phyloP scores from a whole-genome alignment of 2,797 vertebrate genomes.

The Gymnopithys bicolor region DNA sequence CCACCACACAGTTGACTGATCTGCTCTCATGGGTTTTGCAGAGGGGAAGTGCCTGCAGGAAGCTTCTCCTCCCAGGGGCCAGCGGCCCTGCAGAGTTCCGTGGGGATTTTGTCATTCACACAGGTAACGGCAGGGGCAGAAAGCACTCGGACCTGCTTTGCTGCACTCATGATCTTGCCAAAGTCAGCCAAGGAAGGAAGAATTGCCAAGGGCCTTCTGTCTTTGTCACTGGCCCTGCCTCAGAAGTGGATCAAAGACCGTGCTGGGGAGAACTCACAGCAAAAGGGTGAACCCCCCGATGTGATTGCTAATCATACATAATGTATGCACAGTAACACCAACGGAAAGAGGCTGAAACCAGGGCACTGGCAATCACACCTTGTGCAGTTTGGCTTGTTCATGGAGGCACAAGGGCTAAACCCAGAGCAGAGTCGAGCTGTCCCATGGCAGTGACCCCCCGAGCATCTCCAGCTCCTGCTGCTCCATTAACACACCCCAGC shows the following conservation, averaged over 20 bases:
- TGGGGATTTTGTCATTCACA: fast-evolving
- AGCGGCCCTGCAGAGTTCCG: neutral
- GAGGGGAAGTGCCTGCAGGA: neutral
- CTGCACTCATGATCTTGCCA: neutral
- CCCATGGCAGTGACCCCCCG: neutral
- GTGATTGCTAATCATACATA: neutral
- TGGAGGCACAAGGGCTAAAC: neutral
- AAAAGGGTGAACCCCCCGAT: neutral
- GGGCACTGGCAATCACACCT: neutral
- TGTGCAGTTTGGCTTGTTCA: neutral
- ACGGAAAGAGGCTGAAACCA: neutral
- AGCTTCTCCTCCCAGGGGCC: neutral
- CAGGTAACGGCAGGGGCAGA: neutral
- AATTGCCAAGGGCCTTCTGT: neutral
- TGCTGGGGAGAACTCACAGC: neutral
- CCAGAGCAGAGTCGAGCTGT: neutral
- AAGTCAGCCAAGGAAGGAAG: neutral
- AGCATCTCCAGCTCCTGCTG: neutral
- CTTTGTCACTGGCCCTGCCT: neutral
- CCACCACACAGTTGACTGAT: neutral
- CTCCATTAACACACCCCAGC: neutral
- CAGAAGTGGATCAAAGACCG: neutral
- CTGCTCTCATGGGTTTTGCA: neutral
- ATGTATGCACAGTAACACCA: neutral
- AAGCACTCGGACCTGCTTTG: neutral